Conservation (phyloP, 2,113 vertebrate genomes). For the Mungos mungo region DNA sequence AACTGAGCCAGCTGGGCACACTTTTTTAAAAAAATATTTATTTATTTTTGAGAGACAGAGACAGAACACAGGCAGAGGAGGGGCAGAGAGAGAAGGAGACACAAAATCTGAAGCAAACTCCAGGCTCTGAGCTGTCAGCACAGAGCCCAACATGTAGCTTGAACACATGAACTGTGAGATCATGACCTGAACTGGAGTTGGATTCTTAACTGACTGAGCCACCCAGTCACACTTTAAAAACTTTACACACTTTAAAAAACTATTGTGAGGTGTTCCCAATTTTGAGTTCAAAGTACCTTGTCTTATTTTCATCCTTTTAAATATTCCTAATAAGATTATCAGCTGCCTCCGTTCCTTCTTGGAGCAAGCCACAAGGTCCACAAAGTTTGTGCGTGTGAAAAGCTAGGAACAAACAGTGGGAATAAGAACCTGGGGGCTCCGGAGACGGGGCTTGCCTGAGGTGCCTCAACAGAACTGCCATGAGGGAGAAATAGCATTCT, state of each 20-base stretch:
- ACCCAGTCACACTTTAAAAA: neutral
- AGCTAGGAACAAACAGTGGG: neutral
- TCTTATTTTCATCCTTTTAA: neutral
- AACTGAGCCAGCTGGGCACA: neutral
- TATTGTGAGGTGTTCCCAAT: neutral
- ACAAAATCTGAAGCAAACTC: too few relatives aligned
- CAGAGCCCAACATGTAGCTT: too few relatives aligned
- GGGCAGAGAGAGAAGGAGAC: too few relatives aligned
- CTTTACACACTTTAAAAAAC: neutral
- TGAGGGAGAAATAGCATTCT: too few relatives aligned
- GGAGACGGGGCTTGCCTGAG: neutral
- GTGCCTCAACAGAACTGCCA: neutral
- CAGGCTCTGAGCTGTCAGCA: too few relatives aligned
- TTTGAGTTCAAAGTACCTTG: constrained; percentile 32
- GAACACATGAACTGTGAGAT: too few relatives aligned
- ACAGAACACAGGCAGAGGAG: too few relatives aligned
- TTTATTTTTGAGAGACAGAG: too few relatives aligned
- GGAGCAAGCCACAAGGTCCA: neutral
- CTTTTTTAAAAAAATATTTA: too few relatives aligned
- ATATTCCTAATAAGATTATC: neutral
- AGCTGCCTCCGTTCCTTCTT: neutral
- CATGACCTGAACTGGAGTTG: neutral
- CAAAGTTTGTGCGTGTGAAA: neutral
- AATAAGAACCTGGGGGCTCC: neutral
- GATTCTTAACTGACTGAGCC: neutral